phyloP scores from a whole-genome alignment of 2,113 vertebrate genomes.

The Triplophysa tibetana region DNA sequence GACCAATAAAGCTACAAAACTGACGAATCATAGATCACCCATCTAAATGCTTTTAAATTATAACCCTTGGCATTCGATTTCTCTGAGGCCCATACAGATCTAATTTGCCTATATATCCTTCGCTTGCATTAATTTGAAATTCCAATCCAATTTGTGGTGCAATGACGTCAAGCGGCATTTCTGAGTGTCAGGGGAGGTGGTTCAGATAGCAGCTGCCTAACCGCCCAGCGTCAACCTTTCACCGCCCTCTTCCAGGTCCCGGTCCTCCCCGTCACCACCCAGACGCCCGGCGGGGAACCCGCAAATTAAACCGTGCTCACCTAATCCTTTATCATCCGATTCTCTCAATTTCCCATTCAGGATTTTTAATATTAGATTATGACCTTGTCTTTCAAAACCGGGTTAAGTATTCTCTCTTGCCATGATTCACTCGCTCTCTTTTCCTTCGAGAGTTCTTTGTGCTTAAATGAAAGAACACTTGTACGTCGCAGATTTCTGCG shows the following conservation, averaged over 20 bases:
- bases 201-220: conserved; percentile 19
- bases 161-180: conserved; percentile 41
- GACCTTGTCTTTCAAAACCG: conserved; percentile 56
- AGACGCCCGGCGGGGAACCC: conserved; percentile 29
- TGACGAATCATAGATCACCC: conserved; percentile 17
- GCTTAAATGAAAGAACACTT: conserved; percentile 39
- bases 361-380: conserved; percentile 58
- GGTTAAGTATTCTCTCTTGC: conserved; percentile 36
- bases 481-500: background rate
- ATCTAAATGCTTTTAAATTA: conserved; percentile 38
- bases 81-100: conserved; percentile 37
- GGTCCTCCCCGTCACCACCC: background rate
- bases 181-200: conserved; percentile 30
- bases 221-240: conserved; percentile 39
- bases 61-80: conserved; percentile 41
- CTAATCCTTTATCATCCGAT: conserved; percentile 49
- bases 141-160: conserved; percentile 50
- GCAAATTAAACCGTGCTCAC: conserved; percentile 57
- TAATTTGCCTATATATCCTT: conserved; percentile 47
- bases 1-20: conserved; percentile 33
- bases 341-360: conserved; percentile 34
- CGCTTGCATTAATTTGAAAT: conserved; percentile 45
- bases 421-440: background rate
- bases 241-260: background rate
- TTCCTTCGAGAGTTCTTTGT: conserved; percentile 43